Percentiles rank a stretch among this genome's conserved stretches.
Evolutionary conservation across 2,888 invertebrate genomes (phyloP).

Genomic region (Nephrotoma guestfalica): DNA sequence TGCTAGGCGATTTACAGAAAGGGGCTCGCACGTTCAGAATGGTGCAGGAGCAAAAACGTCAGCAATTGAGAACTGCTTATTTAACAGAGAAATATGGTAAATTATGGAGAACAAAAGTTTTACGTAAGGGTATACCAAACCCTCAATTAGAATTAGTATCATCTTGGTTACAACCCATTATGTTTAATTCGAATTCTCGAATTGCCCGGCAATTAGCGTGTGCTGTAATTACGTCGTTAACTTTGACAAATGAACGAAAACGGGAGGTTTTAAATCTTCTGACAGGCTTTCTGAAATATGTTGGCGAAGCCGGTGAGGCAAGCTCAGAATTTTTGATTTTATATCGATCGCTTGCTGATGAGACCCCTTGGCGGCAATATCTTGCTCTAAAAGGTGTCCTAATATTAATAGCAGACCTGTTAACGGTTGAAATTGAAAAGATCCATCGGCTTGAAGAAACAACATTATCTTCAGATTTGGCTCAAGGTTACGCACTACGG

Average conservation of each 20-base stretch:
- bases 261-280: slow-evolving; percentile 69
- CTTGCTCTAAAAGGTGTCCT: slow-evolving; percentile 77
- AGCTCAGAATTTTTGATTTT: slow-evolving; percentile 81
- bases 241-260: slow-evolving; percentile 50
- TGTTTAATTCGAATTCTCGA: slow-evolving; percentile 84
- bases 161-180: slow-evolving; percentile 77
- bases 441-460: slow-evolving; percentile 82
- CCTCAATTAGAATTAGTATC: slow-evolving; percentile 39
- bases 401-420: slow-evolving; percentile 65
- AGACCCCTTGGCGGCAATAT: slow-evolving; percentile 88
- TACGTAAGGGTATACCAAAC: slow-evolving; percentile 24
- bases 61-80: slow-evolving; percentile 35
- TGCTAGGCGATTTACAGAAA: slow-evolving; percentile 17
- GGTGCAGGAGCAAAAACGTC: slow-evolving; percentile 25
- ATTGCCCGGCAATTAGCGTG: slow-evolving; percentile 81
- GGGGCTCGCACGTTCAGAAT: slow-evolving; percentile 12
- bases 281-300: slow-evolving; percentile 74
- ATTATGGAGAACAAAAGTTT: slow-evolving; percentile 42
- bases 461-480: slow-evolving; percentile 82
- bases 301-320: slow-evolving; percentile 79
- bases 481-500: slow-evolving; percentile 85
- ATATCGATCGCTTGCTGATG: slow-evolving; percentile 70
- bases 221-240: slow-evolving; percentile 72
- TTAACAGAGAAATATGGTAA: slow-evolving; percentile 60
- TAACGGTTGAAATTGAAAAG: slow-evolving; percentile 79